Base-by-base conservation (phyloP, 2,113 vertebrate species). In the Coracopsis vasa region DNA sequence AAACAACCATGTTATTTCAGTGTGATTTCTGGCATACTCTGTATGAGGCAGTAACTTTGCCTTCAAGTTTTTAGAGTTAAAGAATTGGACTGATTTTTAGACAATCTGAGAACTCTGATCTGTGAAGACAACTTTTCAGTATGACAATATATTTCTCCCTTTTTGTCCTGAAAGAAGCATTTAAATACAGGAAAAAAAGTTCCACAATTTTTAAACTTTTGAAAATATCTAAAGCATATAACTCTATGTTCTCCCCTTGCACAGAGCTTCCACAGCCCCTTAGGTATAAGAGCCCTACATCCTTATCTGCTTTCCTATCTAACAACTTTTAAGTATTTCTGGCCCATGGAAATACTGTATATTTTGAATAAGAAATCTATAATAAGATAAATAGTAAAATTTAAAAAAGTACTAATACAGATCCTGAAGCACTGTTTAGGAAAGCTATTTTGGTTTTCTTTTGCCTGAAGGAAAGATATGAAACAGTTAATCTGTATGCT, bases 101-200 rank as follows among this genome's bases (percentile, higher is more conserved):
- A 80, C 48, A 92, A 35, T 48, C 41, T 90, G 11, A 93, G 66
- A 93, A 94, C 37, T 94, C 62, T n/a, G 78, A 89, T 48, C 35
- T 87, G 62, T 61, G 74, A 81, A 92, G 75, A 84, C 25, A 70
- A 42, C 21, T 97, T 73, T 74, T 65, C 73, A 80, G 67, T 25
- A 83, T 85, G 48, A 91, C 18, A 45, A 73, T 44, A 23, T 48
- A 78, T 80, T 96, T 97, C 10, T 83, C 56, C 33, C 8, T 90
- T 79, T 93, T 97, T 92, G 96, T 56, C 51, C 51, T 75, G 82
- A 91, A 94, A 80, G 65, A 39, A 94, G 27, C 87, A 80, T 86
- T 60, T 94, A 87, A 96, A 69, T 60, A 77, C 7, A 94, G 53
- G 62, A 70, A 96, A 60, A 41, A 75, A 83, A 61, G 25, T 69